Percentiles rank a stretch among this genome's conserved stretches.
Evolutionary conservation across 2,888 invertebrate genomes (phyloP).

Genomic region (Agapetus fuscipes): DNA sequence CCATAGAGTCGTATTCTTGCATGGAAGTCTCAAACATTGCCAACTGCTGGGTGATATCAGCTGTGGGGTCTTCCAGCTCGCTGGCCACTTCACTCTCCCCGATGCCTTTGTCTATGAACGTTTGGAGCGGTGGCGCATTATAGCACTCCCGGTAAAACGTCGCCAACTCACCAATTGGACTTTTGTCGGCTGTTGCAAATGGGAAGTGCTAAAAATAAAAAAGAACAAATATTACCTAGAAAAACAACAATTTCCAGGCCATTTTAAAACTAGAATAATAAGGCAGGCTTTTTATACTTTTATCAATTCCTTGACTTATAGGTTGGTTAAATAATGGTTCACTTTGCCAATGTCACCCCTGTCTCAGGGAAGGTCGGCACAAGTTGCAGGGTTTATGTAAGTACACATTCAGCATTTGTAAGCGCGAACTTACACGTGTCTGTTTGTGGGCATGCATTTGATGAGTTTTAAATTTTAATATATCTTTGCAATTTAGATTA

Average conservation of each 20-base stretch:
- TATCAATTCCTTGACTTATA: no score
- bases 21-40: conserved; percentile 36
- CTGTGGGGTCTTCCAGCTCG: conserved; percentile 17
- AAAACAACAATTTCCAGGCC: not conserved
- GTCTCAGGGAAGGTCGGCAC: no score
- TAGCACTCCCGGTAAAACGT: conserved; percentile 36
- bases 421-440: no score
- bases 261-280: no score
- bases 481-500: no score
- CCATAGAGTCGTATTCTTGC: conserved; percentile 33
- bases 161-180: conserved; percentile 34
- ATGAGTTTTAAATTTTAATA: no score
- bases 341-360: no score
- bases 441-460: no score
- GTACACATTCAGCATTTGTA: no score
- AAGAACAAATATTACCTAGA: not conserved
- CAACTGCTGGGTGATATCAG: conserved; percentile 32
- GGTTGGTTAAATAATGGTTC: no score
- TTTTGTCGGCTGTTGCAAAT: conserved; percentile 31
- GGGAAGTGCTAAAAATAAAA: conserved; percentile 28
- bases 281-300: no score
- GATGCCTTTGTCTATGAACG: conserved; percentile 14
- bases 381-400: no score
- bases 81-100: not conserved
- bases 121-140: conserved; percentile 29